Evolutionary conservation across 2,113 vertebrate genomes (phyloP).

Genomic region (Leucosticte australis): DNA sequence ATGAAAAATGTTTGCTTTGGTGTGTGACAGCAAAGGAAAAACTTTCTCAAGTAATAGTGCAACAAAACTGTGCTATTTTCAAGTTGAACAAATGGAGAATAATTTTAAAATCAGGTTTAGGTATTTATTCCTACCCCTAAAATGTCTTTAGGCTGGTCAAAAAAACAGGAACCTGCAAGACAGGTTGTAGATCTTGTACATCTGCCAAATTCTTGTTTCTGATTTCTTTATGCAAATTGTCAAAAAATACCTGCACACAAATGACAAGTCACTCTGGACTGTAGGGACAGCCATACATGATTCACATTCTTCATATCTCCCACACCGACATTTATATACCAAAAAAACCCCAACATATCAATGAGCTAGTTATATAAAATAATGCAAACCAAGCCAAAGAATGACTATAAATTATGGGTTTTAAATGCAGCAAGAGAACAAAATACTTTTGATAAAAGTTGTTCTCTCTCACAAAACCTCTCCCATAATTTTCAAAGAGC

Average conservation of each 20-base stretch:
- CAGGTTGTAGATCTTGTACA: neutral
- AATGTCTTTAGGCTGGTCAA: neutral
- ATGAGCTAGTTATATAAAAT: neutral
- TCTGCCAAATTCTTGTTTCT: neutral
- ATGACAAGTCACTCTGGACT: neutral
- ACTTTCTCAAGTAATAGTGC: neutral
- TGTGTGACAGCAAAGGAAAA: neutral
- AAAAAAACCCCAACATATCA: neutral
- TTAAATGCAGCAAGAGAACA: neutral
- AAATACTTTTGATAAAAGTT: constrained; percentile 7
- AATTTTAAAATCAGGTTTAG: neutral
- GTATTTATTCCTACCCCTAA: neutral
- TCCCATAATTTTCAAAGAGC: neutral
- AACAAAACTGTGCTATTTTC: neutral
- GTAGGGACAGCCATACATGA: neutral
- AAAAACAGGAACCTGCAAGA: neutral
- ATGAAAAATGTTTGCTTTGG: neutral
- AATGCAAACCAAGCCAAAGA: neutral
- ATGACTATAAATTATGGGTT: neutral
- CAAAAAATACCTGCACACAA: neutral
- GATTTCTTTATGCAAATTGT: neutral
- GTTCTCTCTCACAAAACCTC: neutral
- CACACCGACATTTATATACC: neutral
- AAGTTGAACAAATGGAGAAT: neutral
- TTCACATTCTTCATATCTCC: neutral